Evolutionary conservation across 2,797 vertebrate genomes (phyloP).

Genomic region (Dipus sagitta): DNA sequence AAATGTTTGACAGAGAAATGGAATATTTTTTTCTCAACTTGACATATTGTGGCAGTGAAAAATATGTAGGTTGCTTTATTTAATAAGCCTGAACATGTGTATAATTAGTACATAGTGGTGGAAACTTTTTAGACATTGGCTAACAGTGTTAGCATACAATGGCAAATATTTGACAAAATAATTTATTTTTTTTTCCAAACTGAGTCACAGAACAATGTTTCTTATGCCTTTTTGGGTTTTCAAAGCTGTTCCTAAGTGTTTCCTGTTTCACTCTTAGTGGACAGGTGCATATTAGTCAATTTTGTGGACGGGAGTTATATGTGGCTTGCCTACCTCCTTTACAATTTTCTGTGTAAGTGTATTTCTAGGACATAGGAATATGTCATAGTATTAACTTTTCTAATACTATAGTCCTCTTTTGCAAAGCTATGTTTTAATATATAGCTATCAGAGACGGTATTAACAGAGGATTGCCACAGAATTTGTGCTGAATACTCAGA

Average conservation of each 20-base stretch:
- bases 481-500: slow-evolving; percentile 11
- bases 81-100: slow-evolving; percentile 30
- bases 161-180: slow-evolving; percentile 58
- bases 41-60: slow-evolving; percentile 63
- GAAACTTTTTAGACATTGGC: slow-evolving; percentile 45
- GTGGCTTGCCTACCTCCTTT: not conserved
- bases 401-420: slow-evolving; percentile 11
- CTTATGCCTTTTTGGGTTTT: slow-evolving; percentile 26
- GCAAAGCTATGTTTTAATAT: slow-evolving; percentile 14
- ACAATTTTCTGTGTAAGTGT: slow-evolving; percentile 12
- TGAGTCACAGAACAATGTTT: slow-evolving; percentile 36
- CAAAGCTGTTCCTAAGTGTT: slow-evolving; percentile 28
- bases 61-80: slow-evolving; percentile 48
- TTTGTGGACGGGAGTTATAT: slow-evolving; percentile 29
- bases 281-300: not conserved
- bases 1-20: slow-evolving; percentile 57
- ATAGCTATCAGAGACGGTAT: not conserved
- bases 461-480: not conserved
- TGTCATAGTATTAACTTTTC: slow-evolving; percentile 10
- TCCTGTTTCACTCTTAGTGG: slow-evolving; percentile 10
- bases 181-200: not conserved
- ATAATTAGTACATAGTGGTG: slow-evolving; percentile 40
- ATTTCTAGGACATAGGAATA: not conserved
- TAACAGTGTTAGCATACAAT: slow-evolving; percentile 33
- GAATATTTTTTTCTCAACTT: slow-evolving; percentile 53